Percentiles rank a stretch among this genome's conserved stretches.
Conservation (phyloP, 2,888 invertebrate genomes). For the Odontocolon sp. region DNA sequence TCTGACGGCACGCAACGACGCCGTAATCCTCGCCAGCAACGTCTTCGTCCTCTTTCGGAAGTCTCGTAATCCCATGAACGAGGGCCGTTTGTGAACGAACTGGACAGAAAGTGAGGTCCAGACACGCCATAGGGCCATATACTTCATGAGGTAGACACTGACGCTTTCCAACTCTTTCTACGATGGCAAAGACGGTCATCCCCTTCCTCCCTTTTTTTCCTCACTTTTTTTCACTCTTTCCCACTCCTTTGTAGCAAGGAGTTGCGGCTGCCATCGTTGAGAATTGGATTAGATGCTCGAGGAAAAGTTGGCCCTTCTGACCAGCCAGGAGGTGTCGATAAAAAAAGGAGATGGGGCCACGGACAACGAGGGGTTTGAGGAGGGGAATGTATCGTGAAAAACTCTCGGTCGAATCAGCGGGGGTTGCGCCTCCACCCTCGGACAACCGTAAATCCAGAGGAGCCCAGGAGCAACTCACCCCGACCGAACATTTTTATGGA, state of each 20-base stretch:
- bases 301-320: constrained; percentile 68
- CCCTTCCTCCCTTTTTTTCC: constrained; percentile 52
- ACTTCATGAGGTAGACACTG: constrained; percentile 23
- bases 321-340: constrained; percentile 61
- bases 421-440: constrained; percentile 21
- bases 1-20: constrained; percentile 31
- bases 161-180: constrained; percentile 36
- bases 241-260: constrained; percentile 35
- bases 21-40: constrained; percentile 14
- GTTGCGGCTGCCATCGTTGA: constrained; percentile 39
- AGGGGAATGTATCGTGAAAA: constrained; percentile 16
- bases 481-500: constrained; percentile 44
- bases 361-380: not conserved
- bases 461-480: constrained; percentile 6
- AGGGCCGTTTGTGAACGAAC: constrained; percentile 21
- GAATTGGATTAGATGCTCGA: constrained; percentile 73
- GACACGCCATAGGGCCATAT: constrained; percentile 67
- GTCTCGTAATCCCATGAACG: constrained; percentile 36
- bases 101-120: constrained; percentile 60
- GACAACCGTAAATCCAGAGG: constrained; percentile 51
- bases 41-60: not conserved
- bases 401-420: constrained; percentile 35
- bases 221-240: constrained; percentile 58
- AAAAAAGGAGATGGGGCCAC: constrained; percentile 42
- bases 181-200: constrained; percentile 5